A percentile compares a stretch with the other conserved stretches of the same genome.
Evolutionary conservation across 53 echinoderm and acorn worm species (phyloP).

Genomic region (Paracentrotus lividus): DNA sequence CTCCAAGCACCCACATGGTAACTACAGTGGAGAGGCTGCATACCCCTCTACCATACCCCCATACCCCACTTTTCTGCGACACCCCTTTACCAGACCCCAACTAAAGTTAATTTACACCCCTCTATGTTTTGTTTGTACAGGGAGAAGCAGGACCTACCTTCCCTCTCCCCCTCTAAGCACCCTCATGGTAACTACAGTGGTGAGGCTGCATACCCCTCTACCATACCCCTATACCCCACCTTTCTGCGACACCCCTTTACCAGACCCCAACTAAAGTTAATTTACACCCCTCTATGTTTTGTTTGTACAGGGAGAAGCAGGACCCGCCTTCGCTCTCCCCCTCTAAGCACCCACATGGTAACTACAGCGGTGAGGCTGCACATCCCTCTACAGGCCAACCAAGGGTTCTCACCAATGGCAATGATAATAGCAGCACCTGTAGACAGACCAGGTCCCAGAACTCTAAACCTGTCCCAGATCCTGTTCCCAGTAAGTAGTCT

Average conservation of each 20-base stretch:
- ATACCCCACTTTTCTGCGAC: too few species aligned
- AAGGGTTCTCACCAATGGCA: slow-evolving; percentile 86
- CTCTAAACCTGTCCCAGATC: slow-evolving; percentile 92
- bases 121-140: too few species aligned
- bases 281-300: not conserved
- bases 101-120: too few species aligned
- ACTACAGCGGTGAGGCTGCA: slow-evolving; percentile 79
- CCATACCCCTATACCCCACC: too few species aligned
- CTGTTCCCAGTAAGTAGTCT: slow-evolving; percentile 71
- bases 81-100: too few species aligned
- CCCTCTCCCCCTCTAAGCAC: too few species aligned
- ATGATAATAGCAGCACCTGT: slow-evolving; percentile 91
- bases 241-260: too few species aligned
- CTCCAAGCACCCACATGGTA: too few species aligned
- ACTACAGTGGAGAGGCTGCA: too few species aligned
- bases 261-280: too few species aligned
- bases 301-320: slow-evolving; percentile 71
- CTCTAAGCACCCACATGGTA: slow-evolving; percentile 87
- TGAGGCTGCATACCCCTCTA: slow-evolving; percentile 80
- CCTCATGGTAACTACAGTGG: slow-evolving; percentile 89
- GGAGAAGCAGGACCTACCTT: too few species aligned
- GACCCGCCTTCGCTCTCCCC: slow-evolving; percentile 79
- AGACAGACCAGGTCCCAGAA: slow-evolving; percentile 93
- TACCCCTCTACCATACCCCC: too few species aligned
- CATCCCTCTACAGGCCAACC: slow-evolving; percentile 87